Base-by-base conservation (phyloP, 2,797 vertebrate species). In the Silurus aristotelis region DNA sequence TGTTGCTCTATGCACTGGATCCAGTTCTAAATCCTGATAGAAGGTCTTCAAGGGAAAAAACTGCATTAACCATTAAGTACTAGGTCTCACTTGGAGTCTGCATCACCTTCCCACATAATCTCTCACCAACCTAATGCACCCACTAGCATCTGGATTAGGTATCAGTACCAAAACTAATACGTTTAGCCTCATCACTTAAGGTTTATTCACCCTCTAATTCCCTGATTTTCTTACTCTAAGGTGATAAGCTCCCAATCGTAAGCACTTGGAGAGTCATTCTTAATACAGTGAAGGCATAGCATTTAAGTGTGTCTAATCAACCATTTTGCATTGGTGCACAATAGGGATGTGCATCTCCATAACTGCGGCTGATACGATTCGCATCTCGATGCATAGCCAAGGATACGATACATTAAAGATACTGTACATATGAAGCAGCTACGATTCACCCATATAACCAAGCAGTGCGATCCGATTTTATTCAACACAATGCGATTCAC, bases 241-340 rank as follows among this genome's bases (percentile, higher is more conserved):
- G 87, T 90, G 86, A 82, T 88, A 84, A 88, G 82, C 38, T 86
- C 84, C 84, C 84, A 87, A 61, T 75, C 86, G 85, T 89, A 88
- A 77, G 87, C 48, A 78, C 80, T 58, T 55, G 48, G 76, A 83
- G 72, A 80, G 68, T 80, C 84, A 80, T 90, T 90, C 88, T 90
- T 88, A 87, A 84, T 84, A 83, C 82, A 87, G 85, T 81, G 88
- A 86, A 25, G 43, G 88, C 84, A 85, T 81, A 89, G 87, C 80
- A 85, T 83, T 89, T 88, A 89, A 83, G 83, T 61, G 87, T 82
- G 85, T 86, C 86, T 85, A 85, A 88, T 89, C 88, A 19, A 27
- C 61, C 56, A 70, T 10, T 68, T 13, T 14, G n/a, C n/a, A 20
- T 46, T 58, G 80, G 48, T 19, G 3, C 9, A 66, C 52, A 82